Evolutionary conservation across 2,113 vertebrate species (phyloP), one percentile per base, ranked within the genome.

Genomic region (Nothocercus nigrocapillus): DNA sequence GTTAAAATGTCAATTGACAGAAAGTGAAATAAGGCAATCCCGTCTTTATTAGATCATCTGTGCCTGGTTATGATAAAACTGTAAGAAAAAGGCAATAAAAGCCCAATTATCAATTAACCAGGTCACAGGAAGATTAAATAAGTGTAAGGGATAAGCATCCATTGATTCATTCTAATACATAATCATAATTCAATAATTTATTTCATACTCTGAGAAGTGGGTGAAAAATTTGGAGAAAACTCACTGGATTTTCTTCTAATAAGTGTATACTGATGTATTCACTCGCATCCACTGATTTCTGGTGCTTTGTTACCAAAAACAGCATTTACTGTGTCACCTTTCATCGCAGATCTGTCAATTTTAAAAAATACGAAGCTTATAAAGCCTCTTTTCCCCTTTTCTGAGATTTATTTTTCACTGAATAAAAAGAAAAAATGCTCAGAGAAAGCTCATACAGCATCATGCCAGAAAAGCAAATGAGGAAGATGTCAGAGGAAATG

Each of bases 201-300:
- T 61, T 76, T 83, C 68, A 30, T 45, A 7, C 6, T 20, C 25
- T 34, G 54, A 91, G 74, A 87, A 28, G 32, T 6, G 5, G 2
- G 6, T 70, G 21, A 87, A 25, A 86, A 51, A 87, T 74, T 15
- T 56, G 13, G 13, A 70, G 17, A 61, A 2, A 81, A 72, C 4
- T 12, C 11, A 5, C 0, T 42, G 13, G 1, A 13, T 44, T 78
- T 85, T 42, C 7, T 21, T 93, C 81, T 64, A 59, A 18, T 32
- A 32, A 61, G 40, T 36, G 5, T 0, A 0, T 30, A 7, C 3
- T 2, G 0, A 58, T 56, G 77, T 90, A 11, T 73, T 15, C 30
- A 36, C 27, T 59, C 9, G 27, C 62, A 51, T 25, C 24, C 56
- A 72, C 49, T 32, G 34, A 73, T 62, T 80, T 47, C 63, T 88